These are phyloP conservation scores for Prionailurus viverrinus DNA, from an alignment of 2,113 vertebrate species.

Conservation along the genomic window DNA sequence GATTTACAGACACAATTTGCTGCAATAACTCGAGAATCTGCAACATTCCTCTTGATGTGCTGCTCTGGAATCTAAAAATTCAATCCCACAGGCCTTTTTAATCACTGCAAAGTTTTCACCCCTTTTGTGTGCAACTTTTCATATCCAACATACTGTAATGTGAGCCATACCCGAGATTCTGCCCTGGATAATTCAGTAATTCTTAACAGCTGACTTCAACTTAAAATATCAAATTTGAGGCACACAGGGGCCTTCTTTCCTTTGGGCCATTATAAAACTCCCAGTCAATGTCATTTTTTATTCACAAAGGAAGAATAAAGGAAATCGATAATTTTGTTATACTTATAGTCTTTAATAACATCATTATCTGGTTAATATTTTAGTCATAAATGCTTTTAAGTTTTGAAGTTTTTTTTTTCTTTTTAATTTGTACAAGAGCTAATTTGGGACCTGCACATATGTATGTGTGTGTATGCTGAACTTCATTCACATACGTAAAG, in stretches of 20 bases:
- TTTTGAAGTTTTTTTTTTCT: conserved; percentile 5
- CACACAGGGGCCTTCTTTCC: conserved; percentile 56
- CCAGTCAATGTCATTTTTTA: conserved; percentile 40
- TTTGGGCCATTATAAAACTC: conserved; percentile 56
- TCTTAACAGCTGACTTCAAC: conserved; percentile 83
- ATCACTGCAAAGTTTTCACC: conserved; percentile 76
- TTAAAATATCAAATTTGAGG: conserved; percentile 66
- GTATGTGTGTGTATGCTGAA: neutral
- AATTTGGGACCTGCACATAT: neutral
- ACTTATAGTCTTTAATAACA: conserved; percentile 51
- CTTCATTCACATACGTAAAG: conserved; percentile 46
- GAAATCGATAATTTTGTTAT: conserved; percentile 61
- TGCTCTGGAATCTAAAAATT: conserved; percentile 68
- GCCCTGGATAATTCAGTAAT: conserved; percentile 80
- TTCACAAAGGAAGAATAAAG: conserved; percentile 48
- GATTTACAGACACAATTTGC: conserved; percentile 68
- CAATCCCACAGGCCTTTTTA: conserved; percentile 78
- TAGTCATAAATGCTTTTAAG: conserved; percentile 29
- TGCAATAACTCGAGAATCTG: conserved; percentile 66
- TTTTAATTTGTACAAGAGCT: neutral
- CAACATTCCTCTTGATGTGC: conserved; percentile 71
- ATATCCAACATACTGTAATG: conserved; percentile 73
- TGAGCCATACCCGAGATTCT: conserved; percentile 78
- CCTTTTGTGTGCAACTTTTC: conserved; percentile 73
- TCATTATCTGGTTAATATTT: conserved; percentile 59